These are phyloP conservation scores for Cyprinus carpio DNA, from an alignment of 2,113 vertebrate genomes.

Conservation along the genomic window DNA sequence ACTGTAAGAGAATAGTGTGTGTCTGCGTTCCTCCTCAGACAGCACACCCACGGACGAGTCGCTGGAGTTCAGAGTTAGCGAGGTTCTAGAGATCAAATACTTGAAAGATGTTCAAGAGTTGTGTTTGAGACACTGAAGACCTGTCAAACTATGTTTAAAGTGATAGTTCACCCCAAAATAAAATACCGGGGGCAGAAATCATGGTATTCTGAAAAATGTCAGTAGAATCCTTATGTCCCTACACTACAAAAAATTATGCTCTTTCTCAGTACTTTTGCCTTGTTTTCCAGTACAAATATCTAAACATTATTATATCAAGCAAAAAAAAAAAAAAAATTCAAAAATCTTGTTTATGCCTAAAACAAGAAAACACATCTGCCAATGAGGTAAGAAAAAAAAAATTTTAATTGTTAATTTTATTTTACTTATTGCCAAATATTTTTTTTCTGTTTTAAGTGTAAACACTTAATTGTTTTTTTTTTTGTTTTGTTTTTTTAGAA, in stretches of 20 bases:
- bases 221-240: neutral
- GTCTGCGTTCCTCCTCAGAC: conserved; percentile 1
- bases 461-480: too few relatives aligned
- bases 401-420: neutral
- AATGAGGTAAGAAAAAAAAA: neutral
- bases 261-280: neutral
- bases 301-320: neutral
- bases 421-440: neutral
- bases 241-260: neutral
- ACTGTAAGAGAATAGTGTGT: conserved; percentile 14
- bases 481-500: too few relatives aligned
- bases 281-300: neutral
- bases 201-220: neutral
- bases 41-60: conserved; percentile 20
- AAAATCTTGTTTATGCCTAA: neutral
- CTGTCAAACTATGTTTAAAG: neutral
- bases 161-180: neutral
- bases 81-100: neutral
- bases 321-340: too few relatives aligned
- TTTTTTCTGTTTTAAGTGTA: neutral
- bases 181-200: neutral
- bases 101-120: neutral
- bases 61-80: neutral
- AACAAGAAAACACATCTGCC: neutral
- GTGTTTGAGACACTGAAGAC: neutral